Percentiles rank a stretch among this genome's conserved stretches.
These are phyloP conservation scores for Scolopax mira DNA, from an alignment of 2,113 vertebrate genomes.

Conservation along the genomic window DNA sequence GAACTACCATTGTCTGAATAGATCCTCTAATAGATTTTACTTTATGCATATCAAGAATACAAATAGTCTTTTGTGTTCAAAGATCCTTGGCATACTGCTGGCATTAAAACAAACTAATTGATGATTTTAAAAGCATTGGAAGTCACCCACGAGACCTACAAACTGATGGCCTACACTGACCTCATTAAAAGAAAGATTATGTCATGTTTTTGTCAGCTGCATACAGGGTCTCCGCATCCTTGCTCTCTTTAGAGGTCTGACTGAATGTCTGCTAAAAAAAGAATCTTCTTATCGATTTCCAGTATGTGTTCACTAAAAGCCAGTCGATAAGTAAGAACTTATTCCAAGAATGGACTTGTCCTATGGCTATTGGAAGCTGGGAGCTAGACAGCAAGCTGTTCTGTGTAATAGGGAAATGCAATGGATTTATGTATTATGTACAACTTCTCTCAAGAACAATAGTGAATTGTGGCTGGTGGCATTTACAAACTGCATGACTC, in stretches of 20 bases:
- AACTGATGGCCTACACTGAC: background rate
- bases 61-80: background rate
- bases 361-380: background rate
- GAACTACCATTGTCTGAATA: background rate
- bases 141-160: background rate
- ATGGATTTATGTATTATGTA: background rate
- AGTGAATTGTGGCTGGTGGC: background rate
- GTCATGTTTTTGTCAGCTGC: background rate
- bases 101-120: background rate
- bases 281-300: background rate
- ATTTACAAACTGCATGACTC: background rate
- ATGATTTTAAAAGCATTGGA: background rate
- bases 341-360: background rate
- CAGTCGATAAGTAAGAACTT: constrained; percentile 8
- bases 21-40: background rate
- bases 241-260: background rate
- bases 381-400: background rate
- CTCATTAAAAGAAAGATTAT: background rate
- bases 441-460: background rate
- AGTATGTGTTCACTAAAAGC: background rate
- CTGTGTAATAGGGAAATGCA: background rate
- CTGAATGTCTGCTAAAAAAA: constrained; percentile 14
- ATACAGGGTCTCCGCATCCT: background rate
- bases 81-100: background rate
- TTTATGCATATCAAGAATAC: background rate